These are phyloP conservation scores for Dendrolimus houi DNA, from an alignment of 2,888 invertebrate genomes.

Conservation along the genomic window DNA sequence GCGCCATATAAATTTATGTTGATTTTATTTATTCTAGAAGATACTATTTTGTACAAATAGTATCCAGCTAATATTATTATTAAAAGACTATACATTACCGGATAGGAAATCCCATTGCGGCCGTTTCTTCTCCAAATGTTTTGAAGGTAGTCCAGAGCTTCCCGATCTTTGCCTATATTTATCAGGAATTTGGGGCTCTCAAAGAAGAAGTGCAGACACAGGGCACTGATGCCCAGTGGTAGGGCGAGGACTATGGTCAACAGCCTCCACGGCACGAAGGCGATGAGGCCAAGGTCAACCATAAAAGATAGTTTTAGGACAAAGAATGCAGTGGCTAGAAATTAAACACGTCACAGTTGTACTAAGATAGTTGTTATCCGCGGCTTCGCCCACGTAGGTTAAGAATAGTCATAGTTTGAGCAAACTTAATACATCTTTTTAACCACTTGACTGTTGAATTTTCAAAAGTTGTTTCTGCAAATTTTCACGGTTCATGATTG, in stretches of 20 bases:
- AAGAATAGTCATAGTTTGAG: no score
- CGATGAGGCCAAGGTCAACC: slow-evolving; percentile 20
- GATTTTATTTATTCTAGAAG: no score
- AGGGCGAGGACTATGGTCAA: slow-evolving; percentile 47
- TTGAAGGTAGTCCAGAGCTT: slow-evolving; percentile 73
- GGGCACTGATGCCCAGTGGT: slow-evolving; percentile 73
- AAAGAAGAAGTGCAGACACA: slow-evolving; percentile 68
- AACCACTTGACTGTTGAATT: no score
- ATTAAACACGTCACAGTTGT: no score
- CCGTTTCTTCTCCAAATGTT: slow-evolving; percentile 75
- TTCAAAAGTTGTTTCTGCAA: no score
- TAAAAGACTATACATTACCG: slow-evolving; percentile 13
- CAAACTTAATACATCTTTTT: no score
- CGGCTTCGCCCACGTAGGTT: no score
- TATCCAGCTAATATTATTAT: no score
- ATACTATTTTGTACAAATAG: no score
- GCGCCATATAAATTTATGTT: no score
- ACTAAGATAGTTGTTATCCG: no score
- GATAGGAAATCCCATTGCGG: slow-evolving; percentile 15
- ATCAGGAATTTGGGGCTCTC: slow-evolving; percentile 85
- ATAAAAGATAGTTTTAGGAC: slow-evolving; percentile 25
- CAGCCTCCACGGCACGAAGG: slow-evolving; percentile 37
- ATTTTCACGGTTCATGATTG: no score
- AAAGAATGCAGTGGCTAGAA: slow-evolving; percentile 24
- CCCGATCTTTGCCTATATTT: slow-evolving; percentile 70